Evolutionary conservation across 2,797 vertebrate species (phyloP).

Genomic region (Molossus molossus): DNA sequence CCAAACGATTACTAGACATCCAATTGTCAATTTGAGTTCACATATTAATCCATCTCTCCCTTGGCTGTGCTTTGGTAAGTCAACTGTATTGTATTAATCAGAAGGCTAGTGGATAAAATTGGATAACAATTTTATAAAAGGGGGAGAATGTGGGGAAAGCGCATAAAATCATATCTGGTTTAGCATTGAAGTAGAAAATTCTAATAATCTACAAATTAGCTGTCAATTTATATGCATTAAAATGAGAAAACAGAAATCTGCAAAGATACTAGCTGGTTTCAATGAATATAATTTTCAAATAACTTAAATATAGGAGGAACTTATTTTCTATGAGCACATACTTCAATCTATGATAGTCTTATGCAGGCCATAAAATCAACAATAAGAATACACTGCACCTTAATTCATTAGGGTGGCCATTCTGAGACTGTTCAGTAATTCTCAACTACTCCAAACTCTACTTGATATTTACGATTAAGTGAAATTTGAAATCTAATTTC

Average conservation of each 20-base stretch:
- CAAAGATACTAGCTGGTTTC: not conserved
- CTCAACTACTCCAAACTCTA: not conserved
- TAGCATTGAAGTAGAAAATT: constrained; percentile 41
- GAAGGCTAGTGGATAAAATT: constrained; percentile 70
- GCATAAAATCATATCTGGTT: constrained; percentile 58
- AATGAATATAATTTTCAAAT: constrained; percentile 51
- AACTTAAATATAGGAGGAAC: not conserved
- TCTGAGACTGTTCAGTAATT: not conserved
- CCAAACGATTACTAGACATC: constrained; percentile 81
- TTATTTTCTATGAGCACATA: constrained; percentile 10
- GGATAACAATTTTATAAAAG: constrained; percentile 26
- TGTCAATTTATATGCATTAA: constrained; percentile 4
- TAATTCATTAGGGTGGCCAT: not conserved
- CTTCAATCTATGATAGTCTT: not conserved
- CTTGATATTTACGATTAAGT: not conserved
- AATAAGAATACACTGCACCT: not conserved
- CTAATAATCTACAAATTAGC: constrained; percentile 28
- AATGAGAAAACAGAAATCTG: not conserved
- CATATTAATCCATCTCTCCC: constrained; percentile 89
- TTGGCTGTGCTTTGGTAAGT: constrained; percentile 79
- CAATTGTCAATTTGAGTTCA: constrained; percentile 88
- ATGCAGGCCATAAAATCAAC: not conserved
- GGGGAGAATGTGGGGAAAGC: constrained; percentile 82
- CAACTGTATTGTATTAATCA: constrained; percentile 84
- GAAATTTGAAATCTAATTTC: not conserved